phyloP scores from a whole-genome alignment of 2,888 invertebrate genomes.

The Drepana falcataria region DNA sequence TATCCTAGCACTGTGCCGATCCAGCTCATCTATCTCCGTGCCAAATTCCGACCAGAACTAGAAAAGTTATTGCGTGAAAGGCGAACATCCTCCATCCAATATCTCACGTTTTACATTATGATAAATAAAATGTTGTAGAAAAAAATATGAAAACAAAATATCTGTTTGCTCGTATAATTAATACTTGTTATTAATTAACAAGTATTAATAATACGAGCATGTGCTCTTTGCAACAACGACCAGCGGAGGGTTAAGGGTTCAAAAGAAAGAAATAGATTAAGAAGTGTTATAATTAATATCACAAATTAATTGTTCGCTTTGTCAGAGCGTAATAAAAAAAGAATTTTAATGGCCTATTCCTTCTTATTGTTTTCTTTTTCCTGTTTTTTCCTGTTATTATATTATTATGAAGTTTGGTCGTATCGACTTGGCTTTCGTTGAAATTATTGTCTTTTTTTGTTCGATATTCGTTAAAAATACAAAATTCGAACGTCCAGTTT shows the following conservation, averaged over 20 bases:
- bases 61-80: too few relatives aligned
- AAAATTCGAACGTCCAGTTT: too few relatives aligned
- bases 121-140: too few relatives aligned
- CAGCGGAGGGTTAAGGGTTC: slow-evolving; percentile 15
- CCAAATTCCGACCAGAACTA: too few relatives aligned
- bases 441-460: not conserved
- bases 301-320: slow-evolving; percentile 67
- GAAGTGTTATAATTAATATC: slow-evolving; percentile 69
- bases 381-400: slow-evolving; percentile 6
- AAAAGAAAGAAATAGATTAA: slow-evolving; percentile 48
- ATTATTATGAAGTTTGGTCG: slow-evolving; percentile 3
- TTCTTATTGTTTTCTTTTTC: slow-evolving; percentile 7
- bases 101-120: too few relatives aligned
- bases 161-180: not conserved
- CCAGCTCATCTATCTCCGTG: too few relatives aligned
- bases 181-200: too few relatives aligned
- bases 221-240: slow-evolving; percentile 39
- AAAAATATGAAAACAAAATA: not conserved
- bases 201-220: slow-evolving; percentile 21
- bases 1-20: too few relatives aligned
- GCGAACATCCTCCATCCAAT: too few relatives aligned
- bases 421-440: slow-evolving; percentile 3
- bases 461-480: too few relatives aligned
- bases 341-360: slow-evolving; percentile 17
- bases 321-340: slow-evolving; percentile 27